Evolutionary conservation across 2,113 vertebrate species (phyloP).

Genomic region (Dicerorhinus sumatrensis): DNA sequence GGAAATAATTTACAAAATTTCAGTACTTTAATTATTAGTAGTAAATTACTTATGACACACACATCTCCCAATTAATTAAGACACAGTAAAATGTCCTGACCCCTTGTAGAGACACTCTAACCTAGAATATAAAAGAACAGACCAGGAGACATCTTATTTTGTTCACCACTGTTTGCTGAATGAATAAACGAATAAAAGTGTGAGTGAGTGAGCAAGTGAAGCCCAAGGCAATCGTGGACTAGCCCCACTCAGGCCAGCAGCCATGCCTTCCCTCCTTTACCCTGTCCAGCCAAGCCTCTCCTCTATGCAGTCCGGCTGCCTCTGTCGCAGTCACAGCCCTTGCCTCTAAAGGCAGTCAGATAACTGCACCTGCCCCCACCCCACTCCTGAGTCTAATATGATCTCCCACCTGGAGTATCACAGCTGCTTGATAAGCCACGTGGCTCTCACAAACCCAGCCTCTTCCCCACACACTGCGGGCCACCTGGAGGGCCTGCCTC

Average conservation of each 20-base stretch:
- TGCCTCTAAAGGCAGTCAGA: not conserved
- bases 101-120: not conserved
- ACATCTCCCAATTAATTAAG: not conserved
- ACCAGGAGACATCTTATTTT: not conserved
- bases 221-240: not conserved
- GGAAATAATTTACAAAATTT: constrained; percentile 34
- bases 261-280: not conserved
- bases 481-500: not conserved
- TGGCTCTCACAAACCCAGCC: not conserved
- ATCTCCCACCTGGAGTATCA: not conserved
- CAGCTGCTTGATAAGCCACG: not conserved
- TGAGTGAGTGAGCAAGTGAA: not conserved
- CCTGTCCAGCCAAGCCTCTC: not conserved
- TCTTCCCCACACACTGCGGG: not conserved
- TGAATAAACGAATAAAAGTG: not conserved
- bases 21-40: constrained; percentile 1
- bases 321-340: not conserved
- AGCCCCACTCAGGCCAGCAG: not conserved
- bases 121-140: not conserved
- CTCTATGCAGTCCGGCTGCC: not conserved
- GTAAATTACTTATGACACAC: not conserved
- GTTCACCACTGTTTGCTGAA: constrained; percentile 7
- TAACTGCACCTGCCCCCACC: not conserved
- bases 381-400: not conserved
- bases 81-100: not conserved